Evolutionary conservation across 2,113 vertebrate species (phyloP).

Genomic region (Trinectes maculatus): DNA sequence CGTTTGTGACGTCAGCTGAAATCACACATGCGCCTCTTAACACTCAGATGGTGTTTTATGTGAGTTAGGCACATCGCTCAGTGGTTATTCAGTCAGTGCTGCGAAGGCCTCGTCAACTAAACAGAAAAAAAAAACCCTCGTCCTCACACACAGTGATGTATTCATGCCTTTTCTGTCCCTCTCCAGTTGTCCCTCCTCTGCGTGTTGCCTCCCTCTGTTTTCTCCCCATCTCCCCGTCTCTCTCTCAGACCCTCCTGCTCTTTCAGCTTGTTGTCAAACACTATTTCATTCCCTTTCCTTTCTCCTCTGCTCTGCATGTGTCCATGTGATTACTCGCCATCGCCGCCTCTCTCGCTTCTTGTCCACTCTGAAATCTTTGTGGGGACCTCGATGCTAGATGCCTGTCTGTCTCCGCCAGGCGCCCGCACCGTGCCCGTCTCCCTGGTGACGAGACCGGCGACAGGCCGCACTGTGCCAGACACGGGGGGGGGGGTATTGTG

Average conservation of each 20-base stretch:
- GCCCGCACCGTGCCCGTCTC: conserved; percentile 76
- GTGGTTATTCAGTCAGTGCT: conserved; percentile 43
- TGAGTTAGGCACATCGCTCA: conserved; percentile 43
- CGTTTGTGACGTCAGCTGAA: conserved; percentile 62
- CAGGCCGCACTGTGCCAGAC: conserved; percentile 74
- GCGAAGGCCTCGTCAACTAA: conserved; percentile 26
- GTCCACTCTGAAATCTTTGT: conserved; percentile 67
- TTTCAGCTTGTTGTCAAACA: conserved; percentile 27
- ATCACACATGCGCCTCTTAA: conserved; percentile 69
- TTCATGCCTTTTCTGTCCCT: neutral
- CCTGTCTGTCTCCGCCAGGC: conserved; percentile 74
- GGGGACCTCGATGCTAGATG: conserved; percentile 73
- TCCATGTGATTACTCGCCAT: conserved; percentile 34
- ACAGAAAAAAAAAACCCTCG: neutral
- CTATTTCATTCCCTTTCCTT: conserved; percentile 42
- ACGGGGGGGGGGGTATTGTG: conserved; percentile 74
- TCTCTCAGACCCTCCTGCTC: neutral
- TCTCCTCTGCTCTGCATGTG: conserved; percentile 18
- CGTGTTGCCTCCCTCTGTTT: conserved; percentile 5
- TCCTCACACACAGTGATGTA: neutral
- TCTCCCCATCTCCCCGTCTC: neutral
- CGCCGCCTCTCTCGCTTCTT: conserved; percentile 40
- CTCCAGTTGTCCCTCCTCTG: neutral
- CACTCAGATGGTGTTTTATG: conserved; percentile 63
- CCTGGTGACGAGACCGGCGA: conserved; percentile 77